Conservation (phyloP, 2,888 invertebrate species). For the Rotaria magnacalcarata region DNA sequence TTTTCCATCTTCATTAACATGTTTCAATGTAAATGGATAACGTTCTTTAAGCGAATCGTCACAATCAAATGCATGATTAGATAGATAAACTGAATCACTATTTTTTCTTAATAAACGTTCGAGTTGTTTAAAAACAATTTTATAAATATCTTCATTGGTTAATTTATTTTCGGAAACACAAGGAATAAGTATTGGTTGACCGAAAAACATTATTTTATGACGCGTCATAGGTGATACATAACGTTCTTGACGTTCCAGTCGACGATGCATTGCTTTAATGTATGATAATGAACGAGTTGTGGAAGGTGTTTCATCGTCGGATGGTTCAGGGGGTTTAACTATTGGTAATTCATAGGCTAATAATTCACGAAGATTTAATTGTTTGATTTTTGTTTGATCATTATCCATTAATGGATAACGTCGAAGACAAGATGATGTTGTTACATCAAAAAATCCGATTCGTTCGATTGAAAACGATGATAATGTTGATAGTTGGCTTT, state of each 20-base stretch:
- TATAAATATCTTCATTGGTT: conserved; percentile 3
- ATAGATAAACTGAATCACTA: neutral
- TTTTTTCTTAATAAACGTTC: conserved; percentile 29
- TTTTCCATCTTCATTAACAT: conserved; percentile 69
- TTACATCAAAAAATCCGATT: neutral
- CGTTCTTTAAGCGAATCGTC: conserved; percentile 86
- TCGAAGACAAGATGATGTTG: neutral
- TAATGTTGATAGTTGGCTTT: conserved; percentile 65
- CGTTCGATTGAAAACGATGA: conserved; percentile 47
- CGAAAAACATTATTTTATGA: neutral
- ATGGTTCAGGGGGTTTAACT: neutral
- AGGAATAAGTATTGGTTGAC: conserved; percentile 21
- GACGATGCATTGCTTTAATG: neutral
- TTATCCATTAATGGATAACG: neutral
- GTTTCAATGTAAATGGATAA: conserved; percentile 81
- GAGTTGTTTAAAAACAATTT: neutral
- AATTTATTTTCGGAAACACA: neutral
- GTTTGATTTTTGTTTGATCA: neutral
- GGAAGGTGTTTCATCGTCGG: neutral
- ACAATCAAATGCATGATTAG: conserved; percentile 56
- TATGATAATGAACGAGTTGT: neutral
- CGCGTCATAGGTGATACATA: conserved; percentile 26
- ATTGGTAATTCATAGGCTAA: neutral
- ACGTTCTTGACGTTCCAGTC: conserved; percentile 28
- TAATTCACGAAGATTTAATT: neutral